Evolutionary conservation across 2,888 invertebrate species (phyloP), one percentile per base, ranked within the genome.

Genomic region (Cordylochernes scorpioides): DNA sequence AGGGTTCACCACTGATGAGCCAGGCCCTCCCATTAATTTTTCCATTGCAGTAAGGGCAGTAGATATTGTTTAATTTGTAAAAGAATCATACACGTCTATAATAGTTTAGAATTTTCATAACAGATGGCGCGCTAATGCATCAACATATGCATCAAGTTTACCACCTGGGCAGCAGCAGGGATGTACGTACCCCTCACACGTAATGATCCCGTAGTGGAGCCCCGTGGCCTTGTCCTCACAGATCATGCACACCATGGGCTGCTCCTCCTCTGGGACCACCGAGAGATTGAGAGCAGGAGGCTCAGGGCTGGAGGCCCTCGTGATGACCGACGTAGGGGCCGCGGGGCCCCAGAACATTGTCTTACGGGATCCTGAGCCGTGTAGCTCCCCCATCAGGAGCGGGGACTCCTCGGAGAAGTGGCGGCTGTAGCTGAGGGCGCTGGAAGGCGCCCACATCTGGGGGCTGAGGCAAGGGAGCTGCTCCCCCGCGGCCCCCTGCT

Each of bases 191-290:
- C 94, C 94, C 60, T 94, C 94, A 59, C 94, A 94, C 32, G 94
- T 94, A 49, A 91, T 88, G 53, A 94, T 91, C 39, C 94, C 94
- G 51, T 94, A 94, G 55, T 94, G 94, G 32, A 94, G 64, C 17
- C 94, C 94, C 3, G 91, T 88, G 30, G 91, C 88, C 49, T 82
- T 84, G 52, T 94, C 94, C 53, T 84, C 84, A 56, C 94, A 94
- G 46, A 94, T 94, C 77, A 86, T 86, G 54, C 88, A 91, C 42
- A 86, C 80, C 71, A 86, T 72, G 9, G 34, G 35, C 22, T 37
- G 34, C 1, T 32, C 34, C 3, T 31, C 30, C 3, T 38, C 37
- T n/a, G 32, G 33, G 3, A 24, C 18, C 8, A 38, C 37, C 17
- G 31, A 33, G 14, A 38, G 29, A 28, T 38, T 38, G 15, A 38